phyloP scores from a whole-genome alignment of 23 tunicate species.

The Styela plicata region DNA sequence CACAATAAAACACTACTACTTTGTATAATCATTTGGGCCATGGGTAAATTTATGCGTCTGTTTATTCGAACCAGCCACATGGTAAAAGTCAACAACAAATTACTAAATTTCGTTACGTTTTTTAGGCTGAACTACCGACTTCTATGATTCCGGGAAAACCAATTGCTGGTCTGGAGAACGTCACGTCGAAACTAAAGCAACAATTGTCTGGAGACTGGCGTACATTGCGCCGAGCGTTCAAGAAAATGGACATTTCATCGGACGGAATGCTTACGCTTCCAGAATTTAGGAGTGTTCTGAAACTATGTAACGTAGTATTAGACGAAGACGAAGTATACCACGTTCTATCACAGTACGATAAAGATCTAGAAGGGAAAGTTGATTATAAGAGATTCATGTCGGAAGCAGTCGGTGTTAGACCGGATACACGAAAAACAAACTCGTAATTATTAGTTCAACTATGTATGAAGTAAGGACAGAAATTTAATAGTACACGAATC shows the following conservation, averaged over 20 bases:
- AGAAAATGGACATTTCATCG: conserved; percentile 88
- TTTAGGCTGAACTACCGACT: conserved; percentile 53
- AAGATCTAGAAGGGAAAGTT: conserved; percentile 66
- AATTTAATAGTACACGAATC: too few species aligned
- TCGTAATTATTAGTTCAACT: too few species aligned
- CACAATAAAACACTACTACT: too few species aligned
- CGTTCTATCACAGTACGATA: conserved; percentile 84
- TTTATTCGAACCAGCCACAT: too few species aligned
- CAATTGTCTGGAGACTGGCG: conserved; percentile 96
- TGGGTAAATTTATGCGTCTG: too few species aligned
- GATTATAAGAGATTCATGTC: conserved; percentile 73
- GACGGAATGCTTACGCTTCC: conserved; percentile 91
- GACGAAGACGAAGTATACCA: conserved; percentile 97
- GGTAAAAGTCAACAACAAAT: too few species aligned
- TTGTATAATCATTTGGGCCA: too few species aligned
- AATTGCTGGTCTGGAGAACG: conserved; percentile 58
- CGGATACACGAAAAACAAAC: conserved; percentile 42
- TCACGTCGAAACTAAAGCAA: conserved; percentile 71
- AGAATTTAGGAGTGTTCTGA: conserved; percentile 89
- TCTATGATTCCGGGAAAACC: conserved; percentile 54
- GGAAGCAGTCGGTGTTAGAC: conserved; percentile 47
- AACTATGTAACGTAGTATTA: conserved; percentile 85
- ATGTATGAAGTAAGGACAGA: too few species aligned
- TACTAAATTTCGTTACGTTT: too few species aligned
- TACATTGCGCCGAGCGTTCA: conserved; percentile 78